Evolutionary conservation across 2,113 vertebrate species (phyloP).

Genomic region (Misgurnus mizolepis): DNA sequence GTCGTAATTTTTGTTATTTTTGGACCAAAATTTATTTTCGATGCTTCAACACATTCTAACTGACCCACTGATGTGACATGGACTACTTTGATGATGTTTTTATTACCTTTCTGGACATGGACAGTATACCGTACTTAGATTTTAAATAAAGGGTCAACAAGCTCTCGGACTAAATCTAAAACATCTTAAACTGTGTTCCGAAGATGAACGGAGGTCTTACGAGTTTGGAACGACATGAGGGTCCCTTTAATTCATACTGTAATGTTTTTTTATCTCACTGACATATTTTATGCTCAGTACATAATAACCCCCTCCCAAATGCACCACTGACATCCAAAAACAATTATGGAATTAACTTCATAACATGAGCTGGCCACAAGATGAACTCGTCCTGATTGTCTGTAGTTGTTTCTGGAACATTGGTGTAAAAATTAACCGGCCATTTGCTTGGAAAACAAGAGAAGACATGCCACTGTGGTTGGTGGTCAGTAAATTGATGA

Average conservation of each 20-base stretch:
- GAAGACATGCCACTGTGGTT: not conserved
- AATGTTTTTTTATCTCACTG: conserved; percentile 19
- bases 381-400: conserved; percentile 4
- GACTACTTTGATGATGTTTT: too few species aligned
- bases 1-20: too few species aligned
- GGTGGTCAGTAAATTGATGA: conserved; percentile 34
- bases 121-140: too few species aligned
- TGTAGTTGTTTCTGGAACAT: not conserved
- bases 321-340: conserved; percentile 10
- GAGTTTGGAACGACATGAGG: too few species aligned
- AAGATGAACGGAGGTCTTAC: too few species aligned
- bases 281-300: not conserved
- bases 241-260: not conserved
- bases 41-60: too few species aligned
- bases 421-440: conserved; percentile 24
- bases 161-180: too few species aligned
- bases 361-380: not conserved
- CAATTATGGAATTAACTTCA: conserved; percentile 11
- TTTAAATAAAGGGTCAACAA: too few species aligned
- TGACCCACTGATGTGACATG: too few species aligned
- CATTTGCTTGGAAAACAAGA: conserved; percentile 15
- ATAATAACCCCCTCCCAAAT: not conserved
- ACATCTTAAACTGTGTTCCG: too few species aligned
- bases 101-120: too few species aligned
- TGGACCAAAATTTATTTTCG: too few species aligned